These are phyloP conservation scores for Chaenocephalus aceratus DNA, from an alignment of 2,113 vertebrate genomes.

Conservation along the genomic window DNA sequence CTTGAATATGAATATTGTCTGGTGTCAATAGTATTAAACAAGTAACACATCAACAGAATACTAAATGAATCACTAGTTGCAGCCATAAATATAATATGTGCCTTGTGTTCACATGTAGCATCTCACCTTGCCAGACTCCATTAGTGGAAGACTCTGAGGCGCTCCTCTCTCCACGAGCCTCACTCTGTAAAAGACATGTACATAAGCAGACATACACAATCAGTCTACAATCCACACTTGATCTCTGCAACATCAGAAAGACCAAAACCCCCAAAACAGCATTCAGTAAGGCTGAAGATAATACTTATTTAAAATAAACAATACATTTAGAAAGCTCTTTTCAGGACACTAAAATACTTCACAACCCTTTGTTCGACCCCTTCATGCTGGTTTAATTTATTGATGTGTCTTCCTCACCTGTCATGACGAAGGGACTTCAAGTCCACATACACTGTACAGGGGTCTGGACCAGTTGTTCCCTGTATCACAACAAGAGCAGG, in stretches of 20 bases:
- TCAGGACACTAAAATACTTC: not conserved
- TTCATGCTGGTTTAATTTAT: not conserved
- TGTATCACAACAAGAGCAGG: constrained; percentile 62
- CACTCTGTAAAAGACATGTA: constrained; percentile 83
- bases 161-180: constrained; percentile 96
- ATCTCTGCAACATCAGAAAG: not conserved
- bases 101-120: not conserved
- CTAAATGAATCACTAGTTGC: no score
- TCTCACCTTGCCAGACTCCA: constrained; percentile 97
- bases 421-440: constrained; percentile 98
- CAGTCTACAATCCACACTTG: not conserved
- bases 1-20: no score
- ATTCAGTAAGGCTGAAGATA: no score
- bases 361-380: not conserved
- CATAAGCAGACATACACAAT: not conserved
- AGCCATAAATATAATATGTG: not conserved
- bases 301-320: not conserved
- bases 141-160: constrained; percentile 95
- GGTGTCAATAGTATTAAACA: no score
- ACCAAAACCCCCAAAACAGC: not conserved
- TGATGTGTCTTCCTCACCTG: constrained; percentile 84
- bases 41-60: no score
- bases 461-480: constrained; percentile 98
- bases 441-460: constrained; percentile 97
- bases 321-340: not conserved